Evolutionary conservation across 2,113 vertebrate genomes (phyloP).

Genomic region (Carassius auratus): DNA sequence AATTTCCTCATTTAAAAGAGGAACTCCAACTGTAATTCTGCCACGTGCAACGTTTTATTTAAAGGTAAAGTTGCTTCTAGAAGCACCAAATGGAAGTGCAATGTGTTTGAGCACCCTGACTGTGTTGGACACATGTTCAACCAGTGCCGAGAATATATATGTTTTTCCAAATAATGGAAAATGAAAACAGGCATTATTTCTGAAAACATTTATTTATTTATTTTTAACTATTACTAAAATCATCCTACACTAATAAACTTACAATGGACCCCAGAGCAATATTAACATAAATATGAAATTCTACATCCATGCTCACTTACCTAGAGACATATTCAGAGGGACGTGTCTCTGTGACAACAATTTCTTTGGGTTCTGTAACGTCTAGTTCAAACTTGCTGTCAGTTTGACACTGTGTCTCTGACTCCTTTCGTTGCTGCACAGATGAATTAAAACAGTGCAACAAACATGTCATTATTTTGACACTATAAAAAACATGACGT

Average conservation of each 20-base stretch:
- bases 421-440: slow-evolving; percentile 90
- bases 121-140: too few relatives aligned
- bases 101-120: background rate
- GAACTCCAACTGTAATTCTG: background rate
- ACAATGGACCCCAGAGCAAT: background rate
- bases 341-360: slow-evolving; percentile 77
- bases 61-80: background rate
- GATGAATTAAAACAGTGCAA: background rate
- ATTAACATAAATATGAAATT: background rate
- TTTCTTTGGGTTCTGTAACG: slow-evolving; percentile 79
- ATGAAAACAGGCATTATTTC: too few relatives aligned
- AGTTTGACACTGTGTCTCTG: slow-evolving; percentile 96
- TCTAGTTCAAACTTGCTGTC: slow-evolving; percentile 88
- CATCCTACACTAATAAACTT: too few relatives aligned
- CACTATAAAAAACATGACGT: background rate
- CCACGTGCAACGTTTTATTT: background rate
- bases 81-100: background rate
- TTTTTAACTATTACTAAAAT: background rate
- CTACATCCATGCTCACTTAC: slow-evolving; percentile 69
- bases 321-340: slow-evolving; percentile 91
- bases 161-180: too few relatives aligned
- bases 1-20: slow-evolving; percentile 3
- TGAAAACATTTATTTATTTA: too few relatives aligned
- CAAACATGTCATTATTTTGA: background rate
- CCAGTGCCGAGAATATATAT: too few relatives aligned